Evolutionary conservation across 2,888 invertebrate genomes (phyloP).

Genomic region (Syrphus vitripennis): DNA sequence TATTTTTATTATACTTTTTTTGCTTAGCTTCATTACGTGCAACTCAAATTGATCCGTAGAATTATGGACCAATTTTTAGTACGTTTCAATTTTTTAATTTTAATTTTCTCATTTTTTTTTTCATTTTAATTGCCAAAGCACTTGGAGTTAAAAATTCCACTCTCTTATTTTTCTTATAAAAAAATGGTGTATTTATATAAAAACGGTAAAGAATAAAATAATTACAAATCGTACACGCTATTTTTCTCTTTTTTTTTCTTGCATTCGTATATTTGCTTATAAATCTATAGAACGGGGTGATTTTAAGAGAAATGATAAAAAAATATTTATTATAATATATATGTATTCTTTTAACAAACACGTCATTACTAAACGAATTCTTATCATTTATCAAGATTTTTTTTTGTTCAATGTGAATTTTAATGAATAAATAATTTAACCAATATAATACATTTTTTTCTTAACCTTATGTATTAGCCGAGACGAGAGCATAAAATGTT

Average conservation of each 20-base stretch:
- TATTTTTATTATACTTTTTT: slow-evolving; percentile 42
- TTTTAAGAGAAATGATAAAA: slow-evolving; percentile 37
- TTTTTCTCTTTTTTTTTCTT: slow-evolving; percentile 34
- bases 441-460: slow-evolving; percentile 67
- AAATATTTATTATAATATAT: slow-evolving; percentile 39
- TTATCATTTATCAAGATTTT: slow-evolving; percentile 32
- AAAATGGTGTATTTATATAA: slow-evolving; percentile 58
- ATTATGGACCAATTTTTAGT: slow-evolving; percentile 46
- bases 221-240: slow-evolving; percentile 57
- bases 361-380: slow-evolving; percentile 58
- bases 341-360: slow-evolving; percentile 53
- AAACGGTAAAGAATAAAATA: slow-evolving; percentile 59
- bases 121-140: slow-evolving; percentile 44
- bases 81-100: slow-evolving; percentile 9
- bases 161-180: slow-evolving; percentile 36
- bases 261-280: slow-evolving; percentile 66
- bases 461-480: slow-evolving; percentile 50
- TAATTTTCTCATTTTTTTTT: slow-evolving; percentile 7
- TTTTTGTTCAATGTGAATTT: slow-evolving; percentile 43
- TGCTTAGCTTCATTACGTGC: slow-evolving; percentile 55
- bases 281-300: slow-evolving; percentile 61
- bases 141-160: slow-evolving; percentile 34
- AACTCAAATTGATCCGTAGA: slow-evolving; percentile 39
- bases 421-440: slow-evolving; percentile 70
- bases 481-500: slow-evolving; percentile 43